A percentile compares a stretch with the other conserved stretches of the same genome.
Conservation (phyloP, 1,140 invertebrate species). For the Danaus plexippus region DNA sequence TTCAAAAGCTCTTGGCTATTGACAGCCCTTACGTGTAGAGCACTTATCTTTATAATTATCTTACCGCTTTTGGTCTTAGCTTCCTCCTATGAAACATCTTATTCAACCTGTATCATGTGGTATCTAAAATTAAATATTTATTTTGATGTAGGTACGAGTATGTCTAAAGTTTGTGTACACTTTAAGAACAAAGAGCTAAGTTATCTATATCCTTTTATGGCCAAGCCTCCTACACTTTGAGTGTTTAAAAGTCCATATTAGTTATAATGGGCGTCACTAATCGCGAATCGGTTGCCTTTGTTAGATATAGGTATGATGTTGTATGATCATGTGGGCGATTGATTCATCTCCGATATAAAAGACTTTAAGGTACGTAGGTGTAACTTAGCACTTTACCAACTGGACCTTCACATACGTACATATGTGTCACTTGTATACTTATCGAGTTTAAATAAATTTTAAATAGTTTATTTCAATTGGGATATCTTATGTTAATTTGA, state of each 20-base stretch:
- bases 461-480: too few species aligned
- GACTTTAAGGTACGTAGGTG: slow-evolving; percentile 47
- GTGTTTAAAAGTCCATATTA: slow-evolving; percentile 59
- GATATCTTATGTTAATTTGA: too few species aligned
- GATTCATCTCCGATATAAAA: slow-evolving; percentile 62
- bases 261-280: slow-evolving; percentile 50
- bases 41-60: slow-evolving; percentile 16
- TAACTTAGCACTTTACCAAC: slow-evolving; percentile 32
- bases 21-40: slow-evolving; percentile 13
- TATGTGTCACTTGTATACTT: too few species aligned
- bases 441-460: too few species aligned
- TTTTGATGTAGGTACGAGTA: too few species aligned
- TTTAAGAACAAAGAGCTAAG: slow-evolving; percentile 18
- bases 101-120: too few species aligned
- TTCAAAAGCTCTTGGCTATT: slow-evolving; percentile 18
- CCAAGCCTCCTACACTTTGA: slow-evolving; percentile 48
- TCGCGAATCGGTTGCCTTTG: slow-evolving; percentile 61
- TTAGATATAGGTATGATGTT: slow-evolving; percentile 51
- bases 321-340: slow-evolving; percentile 47
- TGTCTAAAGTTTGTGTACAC: neutral
- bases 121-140: too few species aligned
- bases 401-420: too few species aligned
- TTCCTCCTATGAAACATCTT: slow-evolving; percentile 6
- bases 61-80: slow-evolving; percentile 12
- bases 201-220: slow-evolving; percentile 19